Evolutionary conservation across 2,797 vertebrate genomes (phyloP).

Genomic region (Eleutherodactylus coqui): DNA sequence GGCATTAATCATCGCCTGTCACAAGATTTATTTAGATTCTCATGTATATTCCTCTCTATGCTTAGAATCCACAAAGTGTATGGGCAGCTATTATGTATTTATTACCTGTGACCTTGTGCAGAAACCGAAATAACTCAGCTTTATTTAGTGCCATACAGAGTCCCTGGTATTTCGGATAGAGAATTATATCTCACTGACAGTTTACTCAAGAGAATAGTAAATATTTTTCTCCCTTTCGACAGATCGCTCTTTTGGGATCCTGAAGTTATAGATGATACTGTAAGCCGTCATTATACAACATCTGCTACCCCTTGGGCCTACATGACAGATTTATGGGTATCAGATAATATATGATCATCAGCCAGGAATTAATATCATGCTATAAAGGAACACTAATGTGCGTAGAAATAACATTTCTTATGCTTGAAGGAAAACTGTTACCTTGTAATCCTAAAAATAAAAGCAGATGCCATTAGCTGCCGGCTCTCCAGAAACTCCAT

Average conservation of each 20-base stretch:
- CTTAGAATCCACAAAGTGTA: background rate
- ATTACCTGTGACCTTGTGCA: background rate
- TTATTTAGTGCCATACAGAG: background rate
- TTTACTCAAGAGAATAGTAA: conserved; percentile 35
- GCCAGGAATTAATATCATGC: background rate
- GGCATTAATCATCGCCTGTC: background rate
- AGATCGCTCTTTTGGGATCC: conserved; percentile 30
- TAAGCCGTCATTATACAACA: background rate
- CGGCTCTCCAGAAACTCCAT: conserved; percentile 9
- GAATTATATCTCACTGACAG: conserved; percentile 9
- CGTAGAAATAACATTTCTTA: conserved; percentile 10
- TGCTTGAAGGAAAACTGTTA: conserved; percentile 23
- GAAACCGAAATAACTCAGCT: background rate
- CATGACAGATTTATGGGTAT: conserved; percentile 13
- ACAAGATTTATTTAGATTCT: conserved; percentile 2
- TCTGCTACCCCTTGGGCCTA: conserved; percentile 31
- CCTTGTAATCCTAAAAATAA: conserved; percentile 27
- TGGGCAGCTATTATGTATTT: background rate
- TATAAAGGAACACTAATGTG: background rate
- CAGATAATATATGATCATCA: conserved; percentile 21
- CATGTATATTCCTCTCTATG: background rate
- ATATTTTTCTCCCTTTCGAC: background rate
- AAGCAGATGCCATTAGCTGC: conserved; percentile 22
- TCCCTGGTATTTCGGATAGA: background rate
- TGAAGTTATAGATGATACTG: conserved; percentile 16